Evolutionary conservation across 2,888 invertebrate species (phyloP).

Genomic region (Agriopis aurantiaria): DNA sequence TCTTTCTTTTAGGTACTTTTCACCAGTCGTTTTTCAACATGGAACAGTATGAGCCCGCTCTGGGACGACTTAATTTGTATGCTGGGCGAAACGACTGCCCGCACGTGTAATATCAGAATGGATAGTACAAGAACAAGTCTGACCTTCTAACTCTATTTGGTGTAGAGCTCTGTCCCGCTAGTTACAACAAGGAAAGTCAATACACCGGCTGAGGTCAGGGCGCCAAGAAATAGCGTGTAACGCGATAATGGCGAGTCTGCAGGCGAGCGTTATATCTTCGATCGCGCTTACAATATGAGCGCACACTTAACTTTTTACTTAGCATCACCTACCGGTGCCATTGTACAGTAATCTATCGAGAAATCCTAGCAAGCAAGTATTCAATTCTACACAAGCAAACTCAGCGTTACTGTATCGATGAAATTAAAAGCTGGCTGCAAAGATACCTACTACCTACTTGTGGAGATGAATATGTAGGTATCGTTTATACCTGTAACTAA

Average conservation of each 20-base stretch:
- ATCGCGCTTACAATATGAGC: conserved; percentile 58
- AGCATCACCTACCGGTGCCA: background rate
- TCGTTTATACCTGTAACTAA: too few relatives aligned
- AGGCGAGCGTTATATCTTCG: conserved; percentile 65
- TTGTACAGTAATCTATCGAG: background rate
- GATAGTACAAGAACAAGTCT: background rate
- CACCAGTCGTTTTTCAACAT: conserved; percentile 51
- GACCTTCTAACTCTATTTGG: background rate
- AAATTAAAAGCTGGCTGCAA: too few relatives aligned
- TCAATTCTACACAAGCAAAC: too few relatives aligned
- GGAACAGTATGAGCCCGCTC: conserved; percentile 25
- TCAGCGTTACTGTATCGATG: too few relatives aligned
- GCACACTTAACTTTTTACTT: conserved; percentile 36
- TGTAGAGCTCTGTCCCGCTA: background rate
- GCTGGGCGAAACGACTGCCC: conserved; percentile 5
- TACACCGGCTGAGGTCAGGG: conserved; percentile 70
- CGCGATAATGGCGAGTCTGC: conserved; percentile 63
- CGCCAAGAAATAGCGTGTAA: conserved; percentile 75
- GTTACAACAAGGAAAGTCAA: conserved; percentile 68
- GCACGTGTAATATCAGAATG: conserved; percentile 23
- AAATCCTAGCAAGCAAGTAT: background rate
- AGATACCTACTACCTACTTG: too few relatives aligned
- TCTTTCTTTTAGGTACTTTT: conserved; percentile 56
- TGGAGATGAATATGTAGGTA: too few relatives aligned
- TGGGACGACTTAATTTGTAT: conserved; percentile 35